phyloP scores from a whole-genome alignment of 2,888 invertebrate genomes.

The Phyllotreta striolata region DNA sequence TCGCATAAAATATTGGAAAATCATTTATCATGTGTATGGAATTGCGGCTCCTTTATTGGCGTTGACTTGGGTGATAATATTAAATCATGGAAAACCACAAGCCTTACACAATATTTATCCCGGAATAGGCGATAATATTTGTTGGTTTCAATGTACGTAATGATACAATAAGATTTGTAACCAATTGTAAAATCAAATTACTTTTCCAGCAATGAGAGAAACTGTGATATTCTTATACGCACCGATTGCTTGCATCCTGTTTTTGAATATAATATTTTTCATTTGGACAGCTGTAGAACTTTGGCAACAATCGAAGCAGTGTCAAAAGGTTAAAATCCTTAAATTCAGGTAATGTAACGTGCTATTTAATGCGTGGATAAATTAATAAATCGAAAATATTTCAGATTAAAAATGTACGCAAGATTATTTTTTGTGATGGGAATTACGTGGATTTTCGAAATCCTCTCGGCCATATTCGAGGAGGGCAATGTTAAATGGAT shows the following conservation, averaged over 20 bases:
- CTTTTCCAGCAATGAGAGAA: slow-evolving; percentile 64
- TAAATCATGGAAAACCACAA: slow-evolving; percentile 60
- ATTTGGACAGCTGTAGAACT: slow-evolving; percentile 66
- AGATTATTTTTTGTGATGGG: slow-evolving; percentile 77
- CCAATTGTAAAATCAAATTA: slow-evolving; percentile 12
- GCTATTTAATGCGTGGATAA: slow-evolving; percentile 1
- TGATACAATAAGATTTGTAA: slow-evolving; percentile 14
- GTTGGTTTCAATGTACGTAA: slow-evolving; percentile 72
- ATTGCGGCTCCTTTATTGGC: slow-evolving; percentile 68
- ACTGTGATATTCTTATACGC: slow-evolving; percentile 75
- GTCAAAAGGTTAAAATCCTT: slow-evolving; percentile 64
- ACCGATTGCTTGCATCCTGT: slow-evolving; percentile 68
- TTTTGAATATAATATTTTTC: slow-evolving; percentile 68
- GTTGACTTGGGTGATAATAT: slow-evolving; percentile 63
- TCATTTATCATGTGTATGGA: slow-evolving; percentile 67
- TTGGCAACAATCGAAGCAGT: slow-evolving; percentile 65
- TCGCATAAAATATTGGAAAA: slow-evolving; percentile 65
- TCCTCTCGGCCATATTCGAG: slow-evolving; percentile 60
- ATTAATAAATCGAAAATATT: slow-evolving; percentile 39
- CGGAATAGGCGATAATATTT: slow-evolving; percentile 64
- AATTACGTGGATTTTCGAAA: slow-evolving; percentile 76
- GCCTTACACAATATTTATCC: slow-evolving; percentile 44
- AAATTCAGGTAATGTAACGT: slow-evolving; percentile 64
- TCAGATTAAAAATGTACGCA: slow-evolving; percentile 69
- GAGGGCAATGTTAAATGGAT: slow-evolving; percentile 27